Percentiles rank a stretch among this genome's conserved stretches.
These are phyloP conservation scores for Odocoileus virginianus DNA, from an alignment of 2,113 vertebrate genomes.

Conservation along the genomic window DNA sequence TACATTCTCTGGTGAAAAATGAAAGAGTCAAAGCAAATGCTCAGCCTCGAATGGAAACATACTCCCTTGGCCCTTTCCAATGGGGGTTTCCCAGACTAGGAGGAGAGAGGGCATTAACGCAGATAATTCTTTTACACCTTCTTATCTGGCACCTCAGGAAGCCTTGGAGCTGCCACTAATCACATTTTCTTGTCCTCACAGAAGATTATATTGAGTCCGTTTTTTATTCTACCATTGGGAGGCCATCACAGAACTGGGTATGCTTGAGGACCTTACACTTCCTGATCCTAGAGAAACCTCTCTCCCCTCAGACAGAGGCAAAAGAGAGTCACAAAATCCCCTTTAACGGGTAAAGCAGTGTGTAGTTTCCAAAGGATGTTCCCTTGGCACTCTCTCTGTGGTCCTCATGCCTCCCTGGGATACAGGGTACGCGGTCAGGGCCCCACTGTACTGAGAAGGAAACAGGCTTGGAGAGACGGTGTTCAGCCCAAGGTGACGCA, in stretches of 20 bases:
- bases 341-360: neutral
- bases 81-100: neutral
- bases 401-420: neutral
- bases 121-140: constrained; percentile 2
- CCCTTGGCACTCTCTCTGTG: neutral
- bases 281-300: neutral
- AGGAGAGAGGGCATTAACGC: neutral
- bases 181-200: constrained; percentile 16
- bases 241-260: neutral
- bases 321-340: neutral
- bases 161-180: neutral
- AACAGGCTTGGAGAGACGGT: neutral
- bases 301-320: neutral
- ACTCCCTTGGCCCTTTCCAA: neutral
- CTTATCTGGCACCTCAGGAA: neutral
- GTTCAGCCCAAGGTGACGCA: neutral
- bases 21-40: neutral
- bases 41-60: neutral
- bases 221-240: constrained; percentile 34
- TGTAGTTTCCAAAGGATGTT: neutral
- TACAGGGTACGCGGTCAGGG: neutral
- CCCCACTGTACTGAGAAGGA: neutral
- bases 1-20: neutral
- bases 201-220: constrained; percentile 25
- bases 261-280: neutral